These are phyloP conservation scores for Melinopterus prodromus DNA, from an alignment of 2,888 invertebrate genomes.

Conservation along the genomic window DNA sequence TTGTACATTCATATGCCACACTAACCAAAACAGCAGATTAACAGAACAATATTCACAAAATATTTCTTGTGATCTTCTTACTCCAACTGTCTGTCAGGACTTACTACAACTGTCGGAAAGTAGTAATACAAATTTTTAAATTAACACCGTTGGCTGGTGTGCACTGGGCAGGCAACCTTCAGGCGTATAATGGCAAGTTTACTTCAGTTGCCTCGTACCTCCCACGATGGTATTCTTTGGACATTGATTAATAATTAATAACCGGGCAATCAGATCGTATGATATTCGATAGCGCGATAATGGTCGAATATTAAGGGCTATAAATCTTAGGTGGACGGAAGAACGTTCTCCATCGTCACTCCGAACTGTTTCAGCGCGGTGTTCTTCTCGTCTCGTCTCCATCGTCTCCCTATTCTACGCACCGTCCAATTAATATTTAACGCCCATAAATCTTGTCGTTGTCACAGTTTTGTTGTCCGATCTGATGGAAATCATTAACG, in stretches of 20 bases:
- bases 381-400: neutral
- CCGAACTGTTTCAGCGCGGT: neutral
- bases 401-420: neutral
- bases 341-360: neutral
- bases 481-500: slow-evolving; percentile 4
- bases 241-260: slow-evolving; percentile 4
- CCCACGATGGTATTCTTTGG: neutral
- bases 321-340: neutral
- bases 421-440: neutral
- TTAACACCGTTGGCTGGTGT: no score
- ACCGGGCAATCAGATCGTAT: neutral
- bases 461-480: neutral
- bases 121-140: no score
- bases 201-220: neutral
- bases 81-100: no score
- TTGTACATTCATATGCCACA: no score
- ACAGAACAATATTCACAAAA: no score
- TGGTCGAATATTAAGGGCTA: slow-evolving; percentile 4
- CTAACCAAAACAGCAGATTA: no score
- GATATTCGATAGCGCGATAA: neutral
- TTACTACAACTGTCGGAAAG: no score
- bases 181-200: neutral
- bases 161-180: no score
- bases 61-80: no score
- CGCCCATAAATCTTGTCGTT: neutral